These are phyloP conservation scores for Cygnus olor DNA, from an alignment of 2,797 vertebrate species.

Conservation along the genomic window DNA sequence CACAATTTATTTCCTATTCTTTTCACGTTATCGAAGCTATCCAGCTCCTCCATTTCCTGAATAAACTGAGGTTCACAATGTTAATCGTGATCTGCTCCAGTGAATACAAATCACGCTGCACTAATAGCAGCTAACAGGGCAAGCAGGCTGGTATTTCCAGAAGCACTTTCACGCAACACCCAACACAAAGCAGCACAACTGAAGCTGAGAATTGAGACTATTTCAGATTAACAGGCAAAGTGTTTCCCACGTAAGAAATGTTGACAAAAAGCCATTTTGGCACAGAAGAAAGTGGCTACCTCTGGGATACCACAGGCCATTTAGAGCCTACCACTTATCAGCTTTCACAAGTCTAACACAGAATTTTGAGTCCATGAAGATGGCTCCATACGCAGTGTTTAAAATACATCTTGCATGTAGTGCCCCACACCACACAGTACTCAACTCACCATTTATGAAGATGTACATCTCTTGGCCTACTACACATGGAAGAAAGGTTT, in stretches of 20 bases:
- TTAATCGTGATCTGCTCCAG: background rate
- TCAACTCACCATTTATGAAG: background rate
- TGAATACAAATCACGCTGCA: background rate
- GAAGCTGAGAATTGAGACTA: background rate
- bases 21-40: background rate
- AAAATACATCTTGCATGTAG: background rate
- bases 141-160: background rate
- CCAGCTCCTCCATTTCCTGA: background rate
- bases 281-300: background rate
- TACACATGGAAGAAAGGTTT: background rate
- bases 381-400: background rate
- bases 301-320: background rate
- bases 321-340: background rate
- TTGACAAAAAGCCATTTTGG: background rate
- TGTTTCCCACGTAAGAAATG: background rate
- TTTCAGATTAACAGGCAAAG: background rate
- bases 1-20: constrained; percentile 6
- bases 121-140: background rate
- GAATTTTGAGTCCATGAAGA: background rate
- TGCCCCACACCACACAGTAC: background rate
- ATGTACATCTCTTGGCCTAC: background rate
- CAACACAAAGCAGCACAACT: background rate
- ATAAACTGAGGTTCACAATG: background rate
- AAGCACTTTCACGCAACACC: background rate
- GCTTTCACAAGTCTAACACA: background rate